Evolutionary conservation across 2,797 vertebrate genomes (phyloP).

Genomic region (Poliocrania exsul): DNA sequence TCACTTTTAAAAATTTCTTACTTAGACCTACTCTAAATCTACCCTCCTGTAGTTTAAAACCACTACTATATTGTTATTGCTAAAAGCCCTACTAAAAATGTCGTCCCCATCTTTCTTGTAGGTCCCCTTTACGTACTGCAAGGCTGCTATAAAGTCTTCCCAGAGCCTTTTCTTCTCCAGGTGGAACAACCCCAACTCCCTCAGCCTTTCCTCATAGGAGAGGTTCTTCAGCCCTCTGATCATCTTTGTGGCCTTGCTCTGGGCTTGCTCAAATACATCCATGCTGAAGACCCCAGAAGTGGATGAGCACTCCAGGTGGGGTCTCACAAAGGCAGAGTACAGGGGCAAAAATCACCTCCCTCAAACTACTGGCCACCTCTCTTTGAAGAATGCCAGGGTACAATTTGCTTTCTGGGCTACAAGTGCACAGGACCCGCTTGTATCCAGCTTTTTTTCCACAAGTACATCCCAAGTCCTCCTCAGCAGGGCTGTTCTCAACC

Average conservation of each 20-base stretch:
- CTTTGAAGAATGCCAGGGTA: background rate
- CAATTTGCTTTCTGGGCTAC: background rate
- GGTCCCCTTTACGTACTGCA: background rate
- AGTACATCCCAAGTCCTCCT: background rate
- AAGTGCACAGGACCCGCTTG: accelerated
- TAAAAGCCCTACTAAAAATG: background rate
- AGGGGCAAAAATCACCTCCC: background rate
- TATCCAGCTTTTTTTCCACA: background rate
- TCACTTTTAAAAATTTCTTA: background rate
- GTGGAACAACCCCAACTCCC: background rate
- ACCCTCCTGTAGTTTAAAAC: background rate
- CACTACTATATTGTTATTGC: background rate
- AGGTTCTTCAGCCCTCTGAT: background rate
- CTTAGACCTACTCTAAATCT: background rate
- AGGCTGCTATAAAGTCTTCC: background rate
- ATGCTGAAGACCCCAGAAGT: background rate
- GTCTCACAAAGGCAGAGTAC: background rate
- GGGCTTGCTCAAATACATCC: background rate
- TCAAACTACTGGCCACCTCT: background rate
- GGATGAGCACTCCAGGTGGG: background rate
- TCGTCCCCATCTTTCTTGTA: background rate
- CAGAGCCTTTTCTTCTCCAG: background rate
- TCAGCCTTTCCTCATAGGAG: background rate
- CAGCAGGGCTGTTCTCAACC: background rate
- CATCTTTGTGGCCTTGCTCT: background rate